Evolutionary conservation across 1,140 invertebrate genomes (phyloP).

Genomic region (Meloidogyne exigua): DNA sequence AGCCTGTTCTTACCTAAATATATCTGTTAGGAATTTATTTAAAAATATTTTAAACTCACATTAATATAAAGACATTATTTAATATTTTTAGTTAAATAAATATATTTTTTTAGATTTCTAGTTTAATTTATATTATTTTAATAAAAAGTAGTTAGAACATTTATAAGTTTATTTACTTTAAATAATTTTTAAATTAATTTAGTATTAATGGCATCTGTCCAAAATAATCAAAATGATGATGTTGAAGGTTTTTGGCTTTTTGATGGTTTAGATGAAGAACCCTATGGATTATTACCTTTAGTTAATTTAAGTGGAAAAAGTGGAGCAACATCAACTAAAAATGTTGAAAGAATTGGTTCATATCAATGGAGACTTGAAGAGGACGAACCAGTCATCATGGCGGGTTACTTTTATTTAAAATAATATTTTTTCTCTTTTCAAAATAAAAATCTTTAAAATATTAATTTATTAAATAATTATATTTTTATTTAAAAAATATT

Average conservation of each 20-base stretch:
- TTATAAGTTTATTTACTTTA: too few relatives aligned
- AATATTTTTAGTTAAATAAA: too few relatives aligned
- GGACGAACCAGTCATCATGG: constrained; percentile 62
- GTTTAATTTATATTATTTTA: too few relatives aligned
- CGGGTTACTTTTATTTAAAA: constrained; percentile 31
- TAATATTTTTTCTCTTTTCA: neutral
- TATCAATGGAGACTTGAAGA: constrained; percentile 63
- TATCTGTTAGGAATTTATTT: too few relatives aligned
- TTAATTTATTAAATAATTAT: neutral
- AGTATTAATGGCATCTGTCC: neutral
- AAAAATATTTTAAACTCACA: too few relatives aligned
- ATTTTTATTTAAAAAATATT: constrained; percentile 21
- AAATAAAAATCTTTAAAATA: too few relatives aligned
- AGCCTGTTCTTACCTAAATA: too few relatives aligned
- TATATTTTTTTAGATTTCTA: too few relatives aligned
- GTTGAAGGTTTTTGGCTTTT: constrained; percentile 62
- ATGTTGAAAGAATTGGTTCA: constrained; percentile 57
- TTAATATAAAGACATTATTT: too few relatives aligned
- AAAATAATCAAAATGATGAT: constrained; percentile 2
- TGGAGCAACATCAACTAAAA: constrained; percentile 60
- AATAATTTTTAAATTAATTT: too few relatives aligned
- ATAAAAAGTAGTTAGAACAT: too few relatives aligned
- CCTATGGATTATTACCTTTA: constrained; percentile 59
- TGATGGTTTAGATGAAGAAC: constrained; percentile 50
- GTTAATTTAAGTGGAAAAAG: constrained; percentile 54